phyloP scores from a whole-genome alignment of 2,888 invertebrate species.

The Ephialtes manifestator region DNA sequence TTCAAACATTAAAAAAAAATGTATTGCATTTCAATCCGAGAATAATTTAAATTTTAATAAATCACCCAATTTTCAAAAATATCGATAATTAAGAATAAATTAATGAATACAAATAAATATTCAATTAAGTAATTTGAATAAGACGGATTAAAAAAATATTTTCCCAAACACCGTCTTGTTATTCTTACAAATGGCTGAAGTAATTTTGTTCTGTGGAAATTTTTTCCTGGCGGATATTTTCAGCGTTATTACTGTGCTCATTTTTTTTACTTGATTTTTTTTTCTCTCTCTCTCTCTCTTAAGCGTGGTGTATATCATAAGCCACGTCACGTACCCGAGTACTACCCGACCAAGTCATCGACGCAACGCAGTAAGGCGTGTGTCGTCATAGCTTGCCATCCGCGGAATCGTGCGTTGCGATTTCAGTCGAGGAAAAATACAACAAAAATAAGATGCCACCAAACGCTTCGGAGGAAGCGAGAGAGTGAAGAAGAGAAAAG shows the following conservation, averaged over 20 bases:
- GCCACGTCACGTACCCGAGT: constrained; percentile 61
- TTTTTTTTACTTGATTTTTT: constrained; percentile 23
- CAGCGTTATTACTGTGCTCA: constrained; percentile 6
- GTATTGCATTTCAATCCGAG: no score
- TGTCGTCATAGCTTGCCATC: constrained; percentile 67
- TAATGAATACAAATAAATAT: no score
- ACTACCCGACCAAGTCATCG: constrained; percentile 49
- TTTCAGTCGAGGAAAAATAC: constrained; percentile 53
- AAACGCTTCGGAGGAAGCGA: constrained; percentile 51
- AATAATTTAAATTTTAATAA: no score
- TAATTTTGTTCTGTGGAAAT: background rate
- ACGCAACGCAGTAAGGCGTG: constrained; percentile 59
- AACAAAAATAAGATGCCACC: constrained; percentile 36
- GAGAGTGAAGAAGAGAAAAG: constrained; percentile 32
- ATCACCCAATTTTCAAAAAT: no score
- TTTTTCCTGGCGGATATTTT: constrained; percentile 35
- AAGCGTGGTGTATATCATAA: constrained; percentile 18
- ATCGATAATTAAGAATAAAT: no score
- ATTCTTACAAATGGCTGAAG: background rate
- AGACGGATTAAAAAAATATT: background rate
- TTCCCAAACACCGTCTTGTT: background rate
- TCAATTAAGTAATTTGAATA: no score
- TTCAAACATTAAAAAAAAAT: background rate
- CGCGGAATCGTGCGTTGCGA: constrained; percentile 57
- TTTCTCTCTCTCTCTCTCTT: constrained; percentile 7